Conservation (phyloP, 2,888 invertebrate genomes). For the Elaeidobius kamerunicus region DNA sequence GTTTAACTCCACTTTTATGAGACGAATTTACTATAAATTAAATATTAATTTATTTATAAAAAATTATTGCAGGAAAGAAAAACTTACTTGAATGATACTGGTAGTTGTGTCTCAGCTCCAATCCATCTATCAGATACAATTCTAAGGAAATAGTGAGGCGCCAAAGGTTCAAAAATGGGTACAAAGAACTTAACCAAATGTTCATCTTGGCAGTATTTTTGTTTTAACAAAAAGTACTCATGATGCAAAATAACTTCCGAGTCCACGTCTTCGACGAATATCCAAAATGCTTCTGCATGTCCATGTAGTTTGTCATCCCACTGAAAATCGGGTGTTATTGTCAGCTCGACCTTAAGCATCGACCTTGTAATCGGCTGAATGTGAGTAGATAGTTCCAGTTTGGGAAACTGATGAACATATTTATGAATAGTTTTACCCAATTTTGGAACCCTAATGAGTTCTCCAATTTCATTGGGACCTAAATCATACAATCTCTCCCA, state of each 20-base stretch:
- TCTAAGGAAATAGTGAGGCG: conserved; percentile 95
- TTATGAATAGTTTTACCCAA: conserved; percentile 94
- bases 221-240: conserved; percentile 88
- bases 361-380: conserved; percentile 96
- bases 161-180: conserved; percentile 96
- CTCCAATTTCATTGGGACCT: conserved; percentile 96
- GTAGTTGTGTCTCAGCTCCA: conserved; percentile 92
- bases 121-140: conserved; percentile 91
- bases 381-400: conserved; percentile 92
- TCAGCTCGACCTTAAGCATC: conserved; percentile 91
- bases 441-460: conserved; percentile 86
- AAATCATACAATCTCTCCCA: conserved; percentile 95
- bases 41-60: no score
- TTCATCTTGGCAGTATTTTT: conserved; percentile 91
- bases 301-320: conserved; percentile 96
- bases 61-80: neutral
- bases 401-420: conserved; percentile 95
- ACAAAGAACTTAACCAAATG: conserved; percentile 97
- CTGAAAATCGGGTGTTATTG: conserved; percentile 97
- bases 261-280: conserved; percentile 83
- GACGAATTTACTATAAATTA: no score
- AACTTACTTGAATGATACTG: conserved; percentile 75
- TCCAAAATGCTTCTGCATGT: conserved; percentile 84
- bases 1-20: no score
- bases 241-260: conserved; percentile 91